Evolutionary conservation across 2,797 vertebrate genomes (phyloP).

Genomic region (Clarias pachynema): DNA sequence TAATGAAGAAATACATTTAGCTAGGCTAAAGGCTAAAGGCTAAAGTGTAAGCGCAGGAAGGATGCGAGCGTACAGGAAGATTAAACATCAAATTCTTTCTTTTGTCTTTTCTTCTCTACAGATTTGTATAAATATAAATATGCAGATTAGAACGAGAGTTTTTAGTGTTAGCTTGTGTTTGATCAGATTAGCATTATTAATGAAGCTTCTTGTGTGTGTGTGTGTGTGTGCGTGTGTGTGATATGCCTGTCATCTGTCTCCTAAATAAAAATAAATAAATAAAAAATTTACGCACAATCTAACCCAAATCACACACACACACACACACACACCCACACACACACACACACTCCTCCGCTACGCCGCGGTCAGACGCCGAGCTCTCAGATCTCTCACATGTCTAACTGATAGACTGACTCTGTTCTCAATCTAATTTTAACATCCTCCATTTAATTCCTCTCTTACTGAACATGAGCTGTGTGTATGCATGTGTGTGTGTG

Average conservation of each 20-base stretch:
- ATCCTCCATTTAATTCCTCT: slow-evolving; percentile 3
- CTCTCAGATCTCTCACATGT: neutral
- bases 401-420: slow-evolving; percentile 3
- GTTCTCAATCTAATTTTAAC: slow-evolving; percentile 14
- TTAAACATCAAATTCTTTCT: neutral
- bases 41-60: neutral
- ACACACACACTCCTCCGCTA: no score
- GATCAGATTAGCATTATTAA: neutral
- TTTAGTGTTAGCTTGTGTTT: neutral
- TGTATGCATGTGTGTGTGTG: neutral
- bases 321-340: no score
- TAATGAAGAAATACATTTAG: neutral
- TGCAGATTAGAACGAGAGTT: neutral
- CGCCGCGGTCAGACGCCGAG: neutral
- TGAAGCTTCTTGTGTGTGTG: no score
- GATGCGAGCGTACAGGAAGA: neutral
- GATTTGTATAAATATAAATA: neutral
- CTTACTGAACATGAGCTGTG: neutral
- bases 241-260: no score
- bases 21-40: neutral
- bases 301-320: no score
- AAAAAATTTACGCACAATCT: no score
- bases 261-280: no score
- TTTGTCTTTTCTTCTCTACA: neutral
- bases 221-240: no score